A percentile compares a stretch with the other conserved stretches of the same genome.
phyloP scores from a whole-genome alignment of 2,113 vertebrate species.

The Zosterops borbonicus region DNA sequence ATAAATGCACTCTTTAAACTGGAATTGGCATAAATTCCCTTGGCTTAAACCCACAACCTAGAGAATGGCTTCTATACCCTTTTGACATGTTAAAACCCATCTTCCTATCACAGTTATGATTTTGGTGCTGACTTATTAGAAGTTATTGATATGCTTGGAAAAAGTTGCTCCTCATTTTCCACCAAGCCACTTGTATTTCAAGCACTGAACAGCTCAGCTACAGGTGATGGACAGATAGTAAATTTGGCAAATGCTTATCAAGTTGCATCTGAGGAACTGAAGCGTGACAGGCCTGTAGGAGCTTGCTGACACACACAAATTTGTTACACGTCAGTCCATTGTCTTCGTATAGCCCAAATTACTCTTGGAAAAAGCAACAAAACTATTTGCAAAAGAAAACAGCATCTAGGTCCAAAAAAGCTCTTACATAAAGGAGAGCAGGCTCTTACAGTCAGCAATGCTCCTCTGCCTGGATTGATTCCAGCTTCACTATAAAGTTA shows the following conservation, averaged over 20 bases:
- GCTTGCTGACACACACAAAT: not conserved
- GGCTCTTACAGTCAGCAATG: not conserved
- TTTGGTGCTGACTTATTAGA: not conserved
- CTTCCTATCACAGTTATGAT: not conserved
- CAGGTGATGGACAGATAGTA: not conserved
- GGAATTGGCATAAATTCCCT: not conserved
- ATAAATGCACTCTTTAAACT: not conserved
- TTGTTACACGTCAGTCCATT: not conserved
- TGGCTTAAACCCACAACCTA: not conserved
- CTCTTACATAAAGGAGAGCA: not conserved
- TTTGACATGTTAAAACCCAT: not conserved
- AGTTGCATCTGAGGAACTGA: not conserved
- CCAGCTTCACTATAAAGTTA: not conserved
- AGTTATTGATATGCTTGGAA: not conserved
- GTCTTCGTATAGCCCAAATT: not conserved
- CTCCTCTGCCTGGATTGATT: not conserved
- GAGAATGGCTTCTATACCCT: not conserved
- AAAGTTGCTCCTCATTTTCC: slow-evolving; percentile 16
- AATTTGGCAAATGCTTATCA: slow-evolving; percentile 5
- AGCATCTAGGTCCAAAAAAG: not conserved
- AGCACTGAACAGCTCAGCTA: not conserved
- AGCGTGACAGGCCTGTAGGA: not conserved
- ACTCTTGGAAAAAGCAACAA: not conserved
- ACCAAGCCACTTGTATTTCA: not conserved
- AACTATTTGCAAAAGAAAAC: not conserved